Conservation (phyloP, 2,888 invertebrate species). For the Cylloceria caligata region DNA sequence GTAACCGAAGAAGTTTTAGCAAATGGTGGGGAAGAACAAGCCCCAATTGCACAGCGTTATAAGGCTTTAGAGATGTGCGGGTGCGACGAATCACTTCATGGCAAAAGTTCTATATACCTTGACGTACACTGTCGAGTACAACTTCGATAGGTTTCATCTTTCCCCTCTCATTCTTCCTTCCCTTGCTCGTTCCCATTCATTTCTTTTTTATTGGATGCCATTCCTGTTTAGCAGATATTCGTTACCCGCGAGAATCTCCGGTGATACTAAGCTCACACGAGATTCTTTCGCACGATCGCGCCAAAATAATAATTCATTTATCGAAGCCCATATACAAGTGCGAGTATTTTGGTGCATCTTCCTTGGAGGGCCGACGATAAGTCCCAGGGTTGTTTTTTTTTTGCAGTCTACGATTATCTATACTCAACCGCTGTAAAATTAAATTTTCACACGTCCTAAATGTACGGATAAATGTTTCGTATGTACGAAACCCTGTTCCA, state of each 20-base stretch:
- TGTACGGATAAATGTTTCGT: conserved; percentile 48
- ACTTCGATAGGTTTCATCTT: conserved; percentile 56
- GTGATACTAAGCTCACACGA: conserved; percentile 41
- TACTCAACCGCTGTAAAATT: conserved; percentile 80
- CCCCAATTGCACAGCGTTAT: conserved; percentile 16
- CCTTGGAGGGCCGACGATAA: conserved; percentile 1
- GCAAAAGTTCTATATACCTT: conserved; percentile 27
- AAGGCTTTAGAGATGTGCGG: conserved; percentile 39
- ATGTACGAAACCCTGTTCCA: background rate
- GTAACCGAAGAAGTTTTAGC: conserved; percentile 71
- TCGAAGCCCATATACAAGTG: too few species aligned
- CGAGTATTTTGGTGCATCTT: conserved; percentile 1
- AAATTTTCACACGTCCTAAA: conserved; percentile 78
- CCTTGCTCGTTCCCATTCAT: background rate
- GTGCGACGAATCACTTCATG: conserved; percentile 36
- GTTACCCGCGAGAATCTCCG: conserved; percentile 18
- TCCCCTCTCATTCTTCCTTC: conserved; percentile 2
- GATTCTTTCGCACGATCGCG: conserved; percentile 56
- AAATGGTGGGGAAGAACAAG: conserved; percentile 24
- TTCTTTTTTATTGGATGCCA: conserved; percentile 25
- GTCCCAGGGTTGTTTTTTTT: conserved; percentile 32
- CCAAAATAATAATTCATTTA: conserved; percentile 59
- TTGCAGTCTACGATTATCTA: conserved; percentile 73
- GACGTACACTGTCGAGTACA: conserved; percentile 46
- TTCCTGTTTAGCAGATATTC: conserved; percentile 8